phyloP scores from a whole-genome alignment of 2,888 invertebrate species.

The Aporophyla lueneburgensis region DNA sequence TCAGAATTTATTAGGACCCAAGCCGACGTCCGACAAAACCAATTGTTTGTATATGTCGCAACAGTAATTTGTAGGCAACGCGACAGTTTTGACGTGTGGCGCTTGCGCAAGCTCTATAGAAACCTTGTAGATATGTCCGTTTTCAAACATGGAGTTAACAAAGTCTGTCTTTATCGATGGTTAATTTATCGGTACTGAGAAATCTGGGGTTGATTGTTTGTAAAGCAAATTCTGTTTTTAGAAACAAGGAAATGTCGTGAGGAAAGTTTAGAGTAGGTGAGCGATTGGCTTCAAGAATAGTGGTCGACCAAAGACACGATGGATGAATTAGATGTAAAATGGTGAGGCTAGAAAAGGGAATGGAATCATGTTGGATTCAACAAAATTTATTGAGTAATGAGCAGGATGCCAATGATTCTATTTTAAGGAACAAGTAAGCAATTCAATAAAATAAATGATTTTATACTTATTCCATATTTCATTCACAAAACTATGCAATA shows the following conservation, averaged over 20 bases:
- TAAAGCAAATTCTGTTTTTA: neutral
- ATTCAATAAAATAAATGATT: neutral
- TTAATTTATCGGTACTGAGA: conserved; percentile 41
- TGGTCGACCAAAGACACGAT: too few species aligned
- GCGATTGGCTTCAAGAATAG: too few species aligned
- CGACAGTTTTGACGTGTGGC: conserved; percentile 54
- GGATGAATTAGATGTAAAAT: too few species aligned
- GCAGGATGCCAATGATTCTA: too few species aligned
- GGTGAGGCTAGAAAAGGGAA: too few species aligned
- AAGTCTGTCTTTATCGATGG: conserved; percentile 11
- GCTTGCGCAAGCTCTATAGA: conserved; percentile 43
- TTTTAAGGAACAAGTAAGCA: neutral
- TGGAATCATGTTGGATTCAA: too few species aligned
- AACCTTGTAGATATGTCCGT: conserved; percentile 43
- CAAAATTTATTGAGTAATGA: too few species aligned
- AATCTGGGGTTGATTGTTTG: neutral
- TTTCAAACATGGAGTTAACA: conserved; percentile 20
- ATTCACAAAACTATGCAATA: neutral
- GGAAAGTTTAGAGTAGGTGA: neutral
- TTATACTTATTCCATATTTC: neutral
- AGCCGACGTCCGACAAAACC: conserved; percentile 7
- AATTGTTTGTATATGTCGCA: conserved; percentile 37
- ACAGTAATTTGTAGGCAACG: conserved; percentile 57
- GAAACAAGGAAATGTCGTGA: conserved; percentile 17
- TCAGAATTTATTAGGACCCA: conserved; percentile 23